Evolutionary conservation across 2,888 invertebrate species (phyloP).

Genomic region (Sarcophaga variegata): DNA sequence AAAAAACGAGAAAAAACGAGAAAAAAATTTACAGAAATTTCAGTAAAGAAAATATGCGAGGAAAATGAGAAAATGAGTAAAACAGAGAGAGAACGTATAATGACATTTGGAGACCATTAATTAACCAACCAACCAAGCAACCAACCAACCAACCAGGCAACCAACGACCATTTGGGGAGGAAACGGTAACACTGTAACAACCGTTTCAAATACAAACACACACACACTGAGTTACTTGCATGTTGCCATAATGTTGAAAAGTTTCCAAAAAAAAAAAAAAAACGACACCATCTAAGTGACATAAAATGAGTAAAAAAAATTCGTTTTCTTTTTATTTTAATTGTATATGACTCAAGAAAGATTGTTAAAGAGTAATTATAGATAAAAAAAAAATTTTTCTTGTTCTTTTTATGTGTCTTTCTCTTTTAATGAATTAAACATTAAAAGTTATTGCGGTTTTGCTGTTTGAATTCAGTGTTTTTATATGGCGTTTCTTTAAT

Average conservation of each 20-base stretch:
- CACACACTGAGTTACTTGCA: neutral
- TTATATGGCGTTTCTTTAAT: conserved; percentile 16
- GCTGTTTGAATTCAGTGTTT: neutral
- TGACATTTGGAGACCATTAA: conserved; percentile 64
- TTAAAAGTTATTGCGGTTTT: conserved; percentile 10
- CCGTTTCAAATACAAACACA: neutral
- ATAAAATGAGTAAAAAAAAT: too few species aligned
- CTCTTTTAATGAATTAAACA: neutral
- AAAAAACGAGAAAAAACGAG: neutral
- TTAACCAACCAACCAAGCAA: conserved; percentile 51
- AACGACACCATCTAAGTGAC: neutral
- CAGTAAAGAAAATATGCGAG: neutral
- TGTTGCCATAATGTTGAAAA: conserved; percentile 26
- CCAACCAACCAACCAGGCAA: conserved; percentile 22
- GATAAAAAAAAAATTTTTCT: conserved; percentile 24
- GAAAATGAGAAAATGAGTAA: conserved; percentile 1
- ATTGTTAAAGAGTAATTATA: conserved; percentile 57
- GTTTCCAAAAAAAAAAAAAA: conserved; percentile 22
- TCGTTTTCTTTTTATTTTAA: neutral
- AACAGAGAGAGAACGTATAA: conserved; percentile 39
- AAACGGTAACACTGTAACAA: conserved; percentile 14
- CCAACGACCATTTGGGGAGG: neutral
- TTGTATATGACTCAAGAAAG: conserved; percentile 46
- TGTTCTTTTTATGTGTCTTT: neutral
- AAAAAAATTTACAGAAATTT: neutral